These are phyloP conservation scores for Stenoptilia bipunctidactyla DNA, from an alignment of 2,888 invertebrate genomes.

Conservation along the genomic window DNA sequence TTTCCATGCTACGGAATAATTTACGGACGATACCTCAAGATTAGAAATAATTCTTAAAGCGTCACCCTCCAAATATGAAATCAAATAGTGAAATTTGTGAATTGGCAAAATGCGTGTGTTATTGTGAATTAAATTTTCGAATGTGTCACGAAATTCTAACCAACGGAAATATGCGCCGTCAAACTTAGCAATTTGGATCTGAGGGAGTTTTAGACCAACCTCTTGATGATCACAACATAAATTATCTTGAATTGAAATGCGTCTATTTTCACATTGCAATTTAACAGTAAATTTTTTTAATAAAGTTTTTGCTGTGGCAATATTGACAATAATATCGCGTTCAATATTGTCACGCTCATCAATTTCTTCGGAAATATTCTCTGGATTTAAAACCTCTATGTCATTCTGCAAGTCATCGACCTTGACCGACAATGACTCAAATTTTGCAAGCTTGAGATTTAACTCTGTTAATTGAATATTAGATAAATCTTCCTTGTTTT, in stretches of 20 bases:
- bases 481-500: neutral
- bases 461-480: conserved; percentile 4
- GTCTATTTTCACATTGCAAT: conserved; percentile 1
- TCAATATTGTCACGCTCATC: conserved; percentile 16
- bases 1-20: conserved; percentile 12
- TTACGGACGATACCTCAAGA: conserved; percentile 11
- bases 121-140: conserved; percentile 16
- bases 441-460: conserved; percentile 7
- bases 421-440: conserved; percentile 7
- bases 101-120: conserved; percentile 16
- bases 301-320: conserved; percentile 13
- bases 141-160: conserved; percentile 18
- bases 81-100: too few relatives aligned
- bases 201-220: conserved; percentile 13
- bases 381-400: conserved; percentile 11
- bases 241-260: neutral
- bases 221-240: conserved; percentile 8
- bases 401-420: conserved; percentile 15
- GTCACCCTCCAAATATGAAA: conserved; percentile 16
- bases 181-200: conserved; percentile 18
- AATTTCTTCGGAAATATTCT: conserved; percentile 9
- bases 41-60: conserved; percentile 15
- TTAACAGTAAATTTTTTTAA: conserved; percentile 6
- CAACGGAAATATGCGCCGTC: conserved; percentile 18
- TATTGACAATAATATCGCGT: conserved; percentile 6